These are phyloP conservation scores for Myiopsitta monachus DNA, from an alignment of 2,113 vertebrate species.

Conservation along the genomic window DNA sequence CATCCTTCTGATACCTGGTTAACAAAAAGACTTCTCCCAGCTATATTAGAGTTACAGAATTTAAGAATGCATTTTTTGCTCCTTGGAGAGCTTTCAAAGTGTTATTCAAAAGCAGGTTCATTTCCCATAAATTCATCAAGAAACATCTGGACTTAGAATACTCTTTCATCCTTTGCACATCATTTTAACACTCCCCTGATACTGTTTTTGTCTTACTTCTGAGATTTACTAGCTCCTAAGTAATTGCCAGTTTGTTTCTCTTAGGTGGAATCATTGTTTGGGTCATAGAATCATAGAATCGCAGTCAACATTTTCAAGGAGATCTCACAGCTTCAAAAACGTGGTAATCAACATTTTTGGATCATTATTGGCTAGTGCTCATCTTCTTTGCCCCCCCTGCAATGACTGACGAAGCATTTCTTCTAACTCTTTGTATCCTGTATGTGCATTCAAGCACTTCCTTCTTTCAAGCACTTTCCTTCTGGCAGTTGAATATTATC, in stretches of 20 bases:
- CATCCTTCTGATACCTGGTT: slow-evolving; percentile 19
- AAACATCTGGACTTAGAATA: slow-evolving; percentile 59
- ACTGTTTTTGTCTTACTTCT: slow-evolving; percentile 29
- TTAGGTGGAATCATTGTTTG: slow-evolving; percentile 32
- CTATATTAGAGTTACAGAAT: neutral
- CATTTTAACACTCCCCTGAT: slow-evolving; percentile 37
- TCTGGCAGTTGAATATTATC: neutral
- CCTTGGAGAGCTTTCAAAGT: slow-evolving; percentile 50
- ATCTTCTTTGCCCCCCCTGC: neutral
- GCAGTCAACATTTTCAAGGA: slow-evolving; percentile 24
- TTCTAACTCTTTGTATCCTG: neutral
- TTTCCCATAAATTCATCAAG: slow-evolving; percentile 39
- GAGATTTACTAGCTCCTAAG: slow-evolving; percentile 37
- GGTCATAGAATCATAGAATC: neutral
- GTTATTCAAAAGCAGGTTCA: slow-evolving; percentile 27
- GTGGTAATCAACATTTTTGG: slow-evolving; percentile 26
- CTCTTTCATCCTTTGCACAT: slow-evolving; percentile 46
- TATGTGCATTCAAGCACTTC: neutral
- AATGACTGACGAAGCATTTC: slow-evolving; percentile 5
- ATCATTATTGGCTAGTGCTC: slow-evolving; percentile 2
- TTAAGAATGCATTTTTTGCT: neutral
- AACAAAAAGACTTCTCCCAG: neutral
- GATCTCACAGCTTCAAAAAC: slow-evolving; percentile 16
- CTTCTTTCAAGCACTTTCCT: slow-evolving; percentile 6
- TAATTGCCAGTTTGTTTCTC: slow-evolving; percentile 48